A percentile compares a stretch with the other conserved stretches of the same genome.
Evolutionary conservation across 2,888 invertebrate genomes (phyloP).

Genomic region (Ochlodes sylvanus): DNA sequence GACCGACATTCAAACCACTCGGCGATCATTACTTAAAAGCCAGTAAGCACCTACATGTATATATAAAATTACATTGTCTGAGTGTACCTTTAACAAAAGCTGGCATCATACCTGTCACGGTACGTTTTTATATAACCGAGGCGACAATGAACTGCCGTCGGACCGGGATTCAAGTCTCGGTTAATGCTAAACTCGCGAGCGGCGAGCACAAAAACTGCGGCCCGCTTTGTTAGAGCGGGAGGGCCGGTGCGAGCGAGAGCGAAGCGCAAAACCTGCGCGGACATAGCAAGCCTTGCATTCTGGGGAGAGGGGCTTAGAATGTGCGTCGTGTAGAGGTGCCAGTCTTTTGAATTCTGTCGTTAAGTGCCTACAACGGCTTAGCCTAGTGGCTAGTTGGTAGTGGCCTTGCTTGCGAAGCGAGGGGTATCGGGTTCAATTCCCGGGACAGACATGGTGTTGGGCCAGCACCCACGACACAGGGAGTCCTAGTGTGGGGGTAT

Average conservation of each 20-base stretch:
- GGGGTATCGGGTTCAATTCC: too few species aligned
- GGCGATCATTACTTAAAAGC: too few species aligned
- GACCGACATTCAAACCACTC: too few species aligned
- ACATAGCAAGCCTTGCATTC: slow-evolving; percentile 18
- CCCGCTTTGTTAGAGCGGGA: slow-evolving; percentile 17
- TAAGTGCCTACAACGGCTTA: too few species aligned
- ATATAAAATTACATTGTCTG: background rate
- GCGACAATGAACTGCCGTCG: slow-evolving; percentile 12
- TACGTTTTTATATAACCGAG: slow-evolving; percentile 3
- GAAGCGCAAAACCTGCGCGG: slow-evolving; percentile 19
- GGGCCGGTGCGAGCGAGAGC: background rate
- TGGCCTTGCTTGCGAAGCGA: too few species aligned
- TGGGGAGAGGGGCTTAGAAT: slow-evolving; percentile 5
- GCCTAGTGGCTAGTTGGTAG: too few species aligned
- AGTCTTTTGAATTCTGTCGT: background rate
- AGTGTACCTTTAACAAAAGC: background rate
- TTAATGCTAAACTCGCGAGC: slow-evolving; percentile 16
- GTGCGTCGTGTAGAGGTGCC: background rate
- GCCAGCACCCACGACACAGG: too few species aligned
- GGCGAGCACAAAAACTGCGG: slow-evolving; percentile 16
- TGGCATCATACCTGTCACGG: background rate
- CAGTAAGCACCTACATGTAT: too few species aligned
- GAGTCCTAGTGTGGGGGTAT: too few species aligned
- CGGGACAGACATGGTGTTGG: too few species aligned
- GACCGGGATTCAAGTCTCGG: slow-evolving; percentile 3